These are phyloP conservation scores for Melinopterus prodromus DNA, from an alignment of 2,888 invertebrate species.

Conservation along the genomic window DNA sequence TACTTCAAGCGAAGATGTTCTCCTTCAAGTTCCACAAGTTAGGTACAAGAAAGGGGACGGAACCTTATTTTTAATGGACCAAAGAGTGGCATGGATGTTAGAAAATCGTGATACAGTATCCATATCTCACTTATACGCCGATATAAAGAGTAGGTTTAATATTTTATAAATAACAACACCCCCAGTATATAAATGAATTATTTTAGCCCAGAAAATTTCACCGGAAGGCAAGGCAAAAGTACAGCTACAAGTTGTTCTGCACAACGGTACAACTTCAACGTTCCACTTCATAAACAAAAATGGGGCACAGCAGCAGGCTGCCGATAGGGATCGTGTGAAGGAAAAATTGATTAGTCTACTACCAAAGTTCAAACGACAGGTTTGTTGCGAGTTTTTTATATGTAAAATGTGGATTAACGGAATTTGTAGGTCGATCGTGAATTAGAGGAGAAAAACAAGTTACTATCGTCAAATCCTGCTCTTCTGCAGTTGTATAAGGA, in stretches of 20 bases:
- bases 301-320: constrained; percentile 83
- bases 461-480: constrained; percentile 89
- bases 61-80: constrained; percentile 93
- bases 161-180: constrained; percentile 15
- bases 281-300: constrained; percentile 96
- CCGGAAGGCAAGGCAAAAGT: constrained; percentile 98
- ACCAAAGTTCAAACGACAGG: constrained; percentile 93
- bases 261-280: constrained; percentile 92
- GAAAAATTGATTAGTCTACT: constrained; percentile 88
- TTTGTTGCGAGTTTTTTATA: constrained; percentile 53
- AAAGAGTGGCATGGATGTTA: constrained; percentile 95
- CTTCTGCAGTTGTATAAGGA: constrained; percentile 95
- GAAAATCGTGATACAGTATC: constrained; percentile 92
- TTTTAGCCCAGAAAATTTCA: constrained; percentile 86
- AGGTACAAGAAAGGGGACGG: constrained; percentile 97
- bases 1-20: constrained; percentile 93
- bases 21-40: constrained; percentile 91
- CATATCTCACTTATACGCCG: constrained; percentile 92
- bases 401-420: constrained; percentile 8
- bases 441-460: constrained; percentile 66
- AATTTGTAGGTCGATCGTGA: constrained; percentile 56
- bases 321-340: constrained; percentile 93
- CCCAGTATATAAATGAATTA: constrained; percentile 26
- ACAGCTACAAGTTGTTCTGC: constrained; percentile 95
- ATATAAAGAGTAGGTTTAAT: constrained; percentile 86